Base-by-base conservation (phyloP, 1,140 invertebrate genomes). In the Anagrus nilaparvatae region DNA sequence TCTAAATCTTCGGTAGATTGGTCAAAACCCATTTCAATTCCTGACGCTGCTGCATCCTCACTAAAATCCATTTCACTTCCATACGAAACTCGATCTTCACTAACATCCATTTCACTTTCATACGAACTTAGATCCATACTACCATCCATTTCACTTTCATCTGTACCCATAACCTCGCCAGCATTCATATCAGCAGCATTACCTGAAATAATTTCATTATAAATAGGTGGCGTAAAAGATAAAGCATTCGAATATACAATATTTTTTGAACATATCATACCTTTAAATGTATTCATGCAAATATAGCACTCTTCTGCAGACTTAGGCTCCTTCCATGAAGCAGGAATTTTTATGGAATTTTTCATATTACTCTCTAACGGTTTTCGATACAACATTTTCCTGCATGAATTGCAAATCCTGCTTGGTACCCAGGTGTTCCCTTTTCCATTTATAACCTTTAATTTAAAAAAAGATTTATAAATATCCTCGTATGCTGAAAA, bases 311-410 rank as follows among this genome's bases (percentile, higher is more conserved):
- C 23, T 29, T 16, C 39, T 40, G 30, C 4, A 40, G 18, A 19
- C 21, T 32, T 16, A 21, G 18, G 29, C 18, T 31, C 16, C 21
- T 23, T 40, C 2, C 28, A 40, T 18, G 21, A 3, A 40, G 28
- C 39, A 41, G 39, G 39, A 32, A 41, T 31, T 33, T 31, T 41
- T 29, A 32, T 24, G 16, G 10, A 41, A 41, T 32, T 17, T 27
- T 30, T 40, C 13, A 5, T 19, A 28, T 16, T 40, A 29, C 19
- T 4, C 29, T 29, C 30, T 18, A 19, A 30, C 19, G 38, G 30
- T 19, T 30, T 5, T 10, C 38, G 38, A 30, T 40, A 7, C 20
- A 40, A 40, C 30, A 30, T 30, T 19, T 19, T 30, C 20, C 38
- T 30, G 13, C 38, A 40, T 30, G 29, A 29, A 17, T 10, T 14